phyloP scores from a whole-genome alignment of 2,888 invertebrate genomes.

The Apamea anceps region DNA sequence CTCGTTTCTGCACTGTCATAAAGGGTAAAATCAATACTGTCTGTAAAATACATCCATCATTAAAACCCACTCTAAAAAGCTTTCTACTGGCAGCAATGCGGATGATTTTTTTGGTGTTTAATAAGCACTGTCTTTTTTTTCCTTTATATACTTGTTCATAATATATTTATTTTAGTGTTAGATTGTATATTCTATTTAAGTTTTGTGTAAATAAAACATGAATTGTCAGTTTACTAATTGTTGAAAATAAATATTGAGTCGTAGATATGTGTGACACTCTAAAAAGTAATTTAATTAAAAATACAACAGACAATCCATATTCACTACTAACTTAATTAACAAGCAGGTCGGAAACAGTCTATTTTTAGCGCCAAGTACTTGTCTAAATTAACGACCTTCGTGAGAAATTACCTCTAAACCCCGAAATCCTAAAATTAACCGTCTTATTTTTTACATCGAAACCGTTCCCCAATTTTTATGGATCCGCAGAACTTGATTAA shows the following conservation, averaged over 20 bases:
- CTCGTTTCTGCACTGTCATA: background rate
- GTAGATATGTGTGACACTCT: background rate
- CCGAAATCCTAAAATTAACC: conserved; percentile 27
- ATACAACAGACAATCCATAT: background rate
- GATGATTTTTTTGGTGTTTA: background rate
- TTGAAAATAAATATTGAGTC: no score
- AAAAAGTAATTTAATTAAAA: background rate
- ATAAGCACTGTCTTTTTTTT: no score
- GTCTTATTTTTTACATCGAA: conserved; percentile 44
- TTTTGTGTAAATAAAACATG: background rate
- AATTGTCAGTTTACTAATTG: no score
- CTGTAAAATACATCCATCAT: background rate
- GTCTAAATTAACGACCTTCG: conserved; percentile 22
- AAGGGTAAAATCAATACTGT: no score
- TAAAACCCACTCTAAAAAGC: background rate
- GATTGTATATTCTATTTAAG: no score
- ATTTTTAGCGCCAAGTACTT: conserved; percentile 34
- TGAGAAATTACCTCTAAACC: conserved; percentile 31
- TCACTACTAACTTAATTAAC: conserved; percentile 4
- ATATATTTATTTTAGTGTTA: no score
- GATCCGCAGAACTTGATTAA: conserved; percentile 59
- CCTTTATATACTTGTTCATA: no score
- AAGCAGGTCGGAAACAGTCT: conserved; percentile 1
- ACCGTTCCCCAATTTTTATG: conserved; percentile 44
- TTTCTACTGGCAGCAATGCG: background rate